Percentiles rank a stretch among this genome's conserved stretches.
phyloP scores from a whole-genome alignment of 2,888 invertebrate species.

The Pollenia griseotomentosa region DNA sequence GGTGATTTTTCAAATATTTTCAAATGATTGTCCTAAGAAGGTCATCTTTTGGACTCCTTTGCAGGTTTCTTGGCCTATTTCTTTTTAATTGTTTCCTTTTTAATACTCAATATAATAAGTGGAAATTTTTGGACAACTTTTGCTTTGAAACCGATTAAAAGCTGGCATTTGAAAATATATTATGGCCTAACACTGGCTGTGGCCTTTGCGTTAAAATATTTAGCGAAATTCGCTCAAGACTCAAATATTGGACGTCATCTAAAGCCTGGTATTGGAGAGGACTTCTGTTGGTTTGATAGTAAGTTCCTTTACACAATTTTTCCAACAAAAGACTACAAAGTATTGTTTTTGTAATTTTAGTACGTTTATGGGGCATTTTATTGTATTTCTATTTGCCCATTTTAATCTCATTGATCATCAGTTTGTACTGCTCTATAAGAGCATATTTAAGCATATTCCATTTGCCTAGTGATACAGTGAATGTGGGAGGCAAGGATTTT shows the following conservation, averaged over 20 bases:
- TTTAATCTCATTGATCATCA: slow-evolving; percentile 75
- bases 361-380: slow-evolving; percentile 80
- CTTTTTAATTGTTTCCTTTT: slow-evolving; percentile 79
- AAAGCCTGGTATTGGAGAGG: slow-evolving; percentile 80
- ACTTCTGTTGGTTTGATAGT: slow-evolving; percentile 81
- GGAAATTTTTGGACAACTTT: slow-evolving; percentile 79
- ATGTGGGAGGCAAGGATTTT: slow-evolving; percentile 77
- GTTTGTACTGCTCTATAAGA: slow-evolving; percentile 76
- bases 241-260: slow-evolving; percentile 76
- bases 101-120: slow-evolving; percentile 78
- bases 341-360: slow-evolving; percentile 70
- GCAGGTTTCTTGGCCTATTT: slow-evolving; percentile 80
- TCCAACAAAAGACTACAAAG: no score
- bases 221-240: slow-evolving; percentile 78
- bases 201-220: slow-evolving; percentile 76
- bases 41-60: not conserved
- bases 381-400: slow-evolving; percentile 79
- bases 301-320: not conserved
- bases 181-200: slow-evolving; percentile 73
- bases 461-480: slow-evolving; percentile 76
- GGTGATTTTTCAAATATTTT: not conserved
- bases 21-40: not conserved
- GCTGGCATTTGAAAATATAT: slow-evolving; percentile 77
- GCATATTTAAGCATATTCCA: slow-evolving; percentile 78
- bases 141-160: slow-evolving; percentile 73